Evolutionary conservation across 2,113 vertebrate species (phyloP), one percentile per base, ranked within the genome.

Genomic region (Coptodon rendalli): DNA sequence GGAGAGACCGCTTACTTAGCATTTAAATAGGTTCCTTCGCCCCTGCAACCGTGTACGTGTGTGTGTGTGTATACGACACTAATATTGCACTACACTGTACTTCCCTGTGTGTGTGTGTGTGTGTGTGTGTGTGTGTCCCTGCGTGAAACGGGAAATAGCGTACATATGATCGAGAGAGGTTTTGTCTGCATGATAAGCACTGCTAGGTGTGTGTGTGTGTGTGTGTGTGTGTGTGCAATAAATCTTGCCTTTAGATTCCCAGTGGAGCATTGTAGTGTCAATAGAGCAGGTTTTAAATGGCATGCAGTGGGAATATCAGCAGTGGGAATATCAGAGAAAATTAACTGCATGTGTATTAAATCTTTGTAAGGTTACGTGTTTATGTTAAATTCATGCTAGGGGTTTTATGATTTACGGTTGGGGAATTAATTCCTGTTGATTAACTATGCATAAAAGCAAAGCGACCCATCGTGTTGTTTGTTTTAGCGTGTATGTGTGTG

Each of bases 1-100:
- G 95, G 94, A 91, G 89, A 92, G 92, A 92, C 84, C 56, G 89
- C 93, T 95, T 96, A 96, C 94, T 96, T 96, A 96, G 96, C 96
- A 96, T 97, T 95, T 96, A 96, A 96, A 97, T 97, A 89, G 95
- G 63, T 87, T 93, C 86, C 84, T 88, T 86, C 57, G 83, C 84
- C 87, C 87, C 68, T 84, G 50, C 83, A 85, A 87, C 84, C 87
- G 6, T 80, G 31, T 78, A 19, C 40, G 50, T 80, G 63, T 14
- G 22, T 73, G 52, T 80, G 16, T 76, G 63, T 83, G 48, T 48
- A 76, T 61, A 68, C 10, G 34, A 7, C 81, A 86, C 87, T 91
- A 87, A 89, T 82, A 89, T 89, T 89, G 53, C 80, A 68, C 66
- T 63, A 9, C 57, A 76, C 31, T 87, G 22, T 88, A 50, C 83